Conservation (phyloP, 2,888 invertebrate genomes). For the Nyleta sp. region DNA sequence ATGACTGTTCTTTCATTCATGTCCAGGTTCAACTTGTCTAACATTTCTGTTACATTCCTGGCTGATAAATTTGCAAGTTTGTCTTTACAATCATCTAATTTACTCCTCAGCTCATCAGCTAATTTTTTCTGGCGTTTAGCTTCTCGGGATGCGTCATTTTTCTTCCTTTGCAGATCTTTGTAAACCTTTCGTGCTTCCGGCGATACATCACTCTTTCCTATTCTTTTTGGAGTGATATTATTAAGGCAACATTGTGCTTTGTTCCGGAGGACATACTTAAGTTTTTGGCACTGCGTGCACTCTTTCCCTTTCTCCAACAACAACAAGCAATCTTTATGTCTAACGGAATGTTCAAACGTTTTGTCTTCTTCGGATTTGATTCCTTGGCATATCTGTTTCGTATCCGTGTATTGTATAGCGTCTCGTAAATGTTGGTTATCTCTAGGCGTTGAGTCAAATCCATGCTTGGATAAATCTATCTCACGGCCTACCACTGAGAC, state of each 20-base stretch:
- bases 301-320: conserved; percentile 29
- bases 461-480: conserved; percentile 23
- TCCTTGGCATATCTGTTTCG: conserved; percentile 28
- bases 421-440: conserved; percentile 5
- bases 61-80: conserved; percentile 6
- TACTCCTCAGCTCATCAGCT: conserved; percentile 6
- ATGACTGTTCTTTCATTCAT: conserved; percentile 15
- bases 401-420: conserved; percentile 19
- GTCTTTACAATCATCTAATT: conserved; percentile 13
- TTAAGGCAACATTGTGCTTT: conserved; percentile 16
- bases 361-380: conserved; percentile 6
- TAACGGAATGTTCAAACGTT: background rate
- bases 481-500: conserved; percentile 26
- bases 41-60: background rate
- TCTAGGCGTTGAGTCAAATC: conserved; percentile 12
- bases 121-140: conserved; percentile 28
- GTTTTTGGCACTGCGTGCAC: conserved; percentile 12
- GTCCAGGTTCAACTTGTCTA: conserved; percentile 10
- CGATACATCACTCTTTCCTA: background rate
- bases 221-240: conserved; percentile 2
- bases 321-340: conserved; percentile 17
- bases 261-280: conserved; percentile 7
- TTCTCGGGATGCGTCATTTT: conserved; percentile 36
- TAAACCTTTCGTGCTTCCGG: background rate
- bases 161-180: background rate